phyloP scores from a whole-genome alignment of 2,113 vertebrate species.

The Hemibagrus wyckioides region DNA sequence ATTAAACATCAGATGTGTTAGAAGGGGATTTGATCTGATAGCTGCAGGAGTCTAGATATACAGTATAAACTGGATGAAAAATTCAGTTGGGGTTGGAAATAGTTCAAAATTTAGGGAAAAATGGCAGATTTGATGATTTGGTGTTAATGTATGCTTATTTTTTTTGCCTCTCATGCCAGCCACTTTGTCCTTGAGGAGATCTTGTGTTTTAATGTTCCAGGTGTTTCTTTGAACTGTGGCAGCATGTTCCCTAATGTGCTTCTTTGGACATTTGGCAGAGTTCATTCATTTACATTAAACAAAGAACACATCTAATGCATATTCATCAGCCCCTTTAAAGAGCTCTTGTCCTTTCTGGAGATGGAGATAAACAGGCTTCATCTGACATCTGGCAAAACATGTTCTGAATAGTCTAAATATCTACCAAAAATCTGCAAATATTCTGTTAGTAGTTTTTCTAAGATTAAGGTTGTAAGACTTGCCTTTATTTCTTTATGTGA shows the following conservation, averaged over 20 bases:
- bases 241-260: conserved; percentile 11
- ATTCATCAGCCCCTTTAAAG: conserved; percentile 33
- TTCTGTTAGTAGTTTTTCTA: neutral
- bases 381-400: neutral
- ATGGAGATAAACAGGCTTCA: conserved; percentile 13
- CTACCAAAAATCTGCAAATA: neutral
- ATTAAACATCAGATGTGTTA: neutral
- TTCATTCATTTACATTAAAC: conserved; percentile 45
- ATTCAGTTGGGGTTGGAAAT: neutral
- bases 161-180: neutral
- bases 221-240: conserved; percentile 52
- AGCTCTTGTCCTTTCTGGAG: conserved; percentile 4
- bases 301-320: conserved; percentile 20
- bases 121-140: neutral
- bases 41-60: neutral
- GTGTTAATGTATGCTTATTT: conserved; percentile 28
- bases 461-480: neutral
- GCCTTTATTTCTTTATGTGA: too few relatives aligned
- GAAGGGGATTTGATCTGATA: neutral
- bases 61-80: neutral
- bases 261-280: conserved; percentile 13
- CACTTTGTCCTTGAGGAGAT: conserved; percentile 1
- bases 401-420: neutral
- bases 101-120: neutral
- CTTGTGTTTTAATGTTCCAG: conserved; percentile 38